Conservation (phyloP, 1,140 invertebrate genomes). For the Drosophila athabasca region DNA sequence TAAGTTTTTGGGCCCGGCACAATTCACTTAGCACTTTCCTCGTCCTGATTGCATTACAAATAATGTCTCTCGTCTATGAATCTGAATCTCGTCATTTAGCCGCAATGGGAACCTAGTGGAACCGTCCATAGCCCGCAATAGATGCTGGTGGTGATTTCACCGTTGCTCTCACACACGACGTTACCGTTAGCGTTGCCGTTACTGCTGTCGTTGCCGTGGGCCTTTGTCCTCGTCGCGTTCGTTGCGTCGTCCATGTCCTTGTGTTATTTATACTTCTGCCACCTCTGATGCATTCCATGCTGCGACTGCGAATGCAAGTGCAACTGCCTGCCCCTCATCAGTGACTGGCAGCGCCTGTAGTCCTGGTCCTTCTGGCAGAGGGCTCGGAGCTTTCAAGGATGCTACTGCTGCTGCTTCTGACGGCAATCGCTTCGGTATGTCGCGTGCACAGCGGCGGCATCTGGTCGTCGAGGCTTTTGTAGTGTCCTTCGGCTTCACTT, state of each 20-base stretch:
- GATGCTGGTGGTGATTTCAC: conserved; percentile 45
- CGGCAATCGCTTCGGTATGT: conserved; percentile 30
- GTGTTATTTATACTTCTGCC: conserved; percentile 69
- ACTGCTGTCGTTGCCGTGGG: conserved; percentile 34
- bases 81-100: conserved; percentile 6
- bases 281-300: conserved; percentile 47
- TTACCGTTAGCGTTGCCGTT: conserved; percentile 16
- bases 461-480: conserved; percentile 25
- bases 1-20: conserved; percentile 40
- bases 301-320: conserved; percentile 51
- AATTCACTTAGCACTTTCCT: conserved; percentile 69
- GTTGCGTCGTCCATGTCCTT: conserved; percentile 74
- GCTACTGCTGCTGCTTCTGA: conserved; percentile 33
- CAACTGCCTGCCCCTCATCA: conserved; percentile 24
- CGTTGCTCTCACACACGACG: conserved; percentile 44
- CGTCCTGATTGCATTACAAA: conserved; percentile 71
- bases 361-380: conserved; percentile 9
- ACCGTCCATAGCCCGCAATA: conserved; percentile 30
- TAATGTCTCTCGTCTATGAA: conserved; percentile 48
- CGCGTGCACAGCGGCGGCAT: conserved; percentile 38
- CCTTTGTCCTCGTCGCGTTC: conserved; percentile 61
- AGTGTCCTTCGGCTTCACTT: conserved; percentile 60
- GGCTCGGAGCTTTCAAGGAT: conserved; percentile 42
- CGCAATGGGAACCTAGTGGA: conserved; percentile 36
- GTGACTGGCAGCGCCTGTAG: conserved; percentile 31